phyloP scores from a whole-genome alignment of 2,113 vertebrate species.

The Pristiophorus japonicus region DNA sequence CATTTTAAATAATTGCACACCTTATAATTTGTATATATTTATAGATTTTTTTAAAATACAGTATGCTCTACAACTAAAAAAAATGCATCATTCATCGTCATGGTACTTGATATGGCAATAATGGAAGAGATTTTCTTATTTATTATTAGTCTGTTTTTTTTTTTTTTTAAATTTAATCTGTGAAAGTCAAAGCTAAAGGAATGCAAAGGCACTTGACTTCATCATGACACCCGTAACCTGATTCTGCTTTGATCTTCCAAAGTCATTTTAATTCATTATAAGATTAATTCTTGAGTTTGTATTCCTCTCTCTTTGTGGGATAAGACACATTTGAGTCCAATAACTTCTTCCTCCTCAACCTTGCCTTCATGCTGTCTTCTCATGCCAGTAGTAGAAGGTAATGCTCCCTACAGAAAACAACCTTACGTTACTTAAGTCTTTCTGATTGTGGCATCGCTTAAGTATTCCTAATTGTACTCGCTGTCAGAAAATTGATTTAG shows the following conservation, averaged over 20 bases:
- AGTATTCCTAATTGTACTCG: not conserved
- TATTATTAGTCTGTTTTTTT: not conserved
- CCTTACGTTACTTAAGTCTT: not conserved
- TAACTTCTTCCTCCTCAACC: not conserved
- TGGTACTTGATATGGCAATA: not conserved
- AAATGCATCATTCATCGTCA: not conserved
- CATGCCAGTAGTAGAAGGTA: not conserved
- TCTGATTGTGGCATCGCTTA: not conserved
- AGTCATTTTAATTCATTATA: not conserved
- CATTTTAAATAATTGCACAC: not conserved
- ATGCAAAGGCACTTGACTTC: not conserved
- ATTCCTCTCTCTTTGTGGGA: not conserved
- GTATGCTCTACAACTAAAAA: not conserved
- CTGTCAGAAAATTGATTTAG: not conserved
- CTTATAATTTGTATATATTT: not conserved
- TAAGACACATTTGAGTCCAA: not conserved
- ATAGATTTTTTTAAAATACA: not conserved
- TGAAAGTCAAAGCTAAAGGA: not conserved
- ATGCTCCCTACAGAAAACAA: not conserved
- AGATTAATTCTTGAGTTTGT: not conserved
- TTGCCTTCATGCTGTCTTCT: conserved; percentile 18
- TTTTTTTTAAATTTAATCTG: not conserved
- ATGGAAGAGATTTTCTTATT: not conserved
- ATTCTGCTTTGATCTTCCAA: not conserved
- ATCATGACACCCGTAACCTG: not conserved